Percentiles rank a stretch among this genome's conserved stretches.
Evolutionary conservation across 2,113 vertebrate genomes (phyloP).

Genomic region (Cichladusa arquata): DNA sequence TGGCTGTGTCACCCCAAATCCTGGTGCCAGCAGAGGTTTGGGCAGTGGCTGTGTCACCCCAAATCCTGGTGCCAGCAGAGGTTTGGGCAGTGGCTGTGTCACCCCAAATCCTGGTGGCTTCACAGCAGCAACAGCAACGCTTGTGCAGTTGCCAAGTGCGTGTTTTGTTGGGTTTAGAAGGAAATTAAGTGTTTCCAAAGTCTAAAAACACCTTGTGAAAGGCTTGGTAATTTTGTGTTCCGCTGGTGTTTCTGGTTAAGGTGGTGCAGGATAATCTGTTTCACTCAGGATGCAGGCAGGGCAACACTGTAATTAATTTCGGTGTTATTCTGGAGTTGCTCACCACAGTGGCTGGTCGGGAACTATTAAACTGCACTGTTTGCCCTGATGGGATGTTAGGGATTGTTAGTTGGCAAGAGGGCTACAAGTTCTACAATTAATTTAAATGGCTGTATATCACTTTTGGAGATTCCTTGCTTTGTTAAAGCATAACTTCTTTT

Average conservation of each 20-base stretch:
- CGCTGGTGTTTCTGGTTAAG: not conserved
- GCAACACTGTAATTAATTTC: not conserved
- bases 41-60: no score
- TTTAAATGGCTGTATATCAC: not conserved
- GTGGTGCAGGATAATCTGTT: not conserved
- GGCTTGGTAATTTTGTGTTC: not conserved
- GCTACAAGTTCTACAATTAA: not conserved
- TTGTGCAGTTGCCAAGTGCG: fast-evolving
- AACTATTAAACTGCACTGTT: not conserved
- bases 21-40: no score
- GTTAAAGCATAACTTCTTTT: not conserved
- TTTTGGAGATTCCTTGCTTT: not conserved
- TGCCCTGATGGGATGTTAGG: not conserved
- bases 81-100: not conserved
- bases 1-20: no score
- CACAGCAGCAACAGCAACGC: fast-evolving
- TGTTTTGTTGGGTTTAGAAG: not conserved
- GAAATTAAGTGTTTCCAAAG: not conserved
- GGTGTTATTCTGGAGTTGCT: not conserved
- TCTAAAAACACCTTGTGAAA: not conserved
- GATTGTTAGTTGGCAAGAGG: not conserved
- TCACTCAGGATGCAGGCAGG: not conserved
- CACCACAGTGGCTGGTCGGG: not conserved
- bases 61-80: not conserved
- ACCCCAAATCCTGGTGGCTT: not conserved